These are phyloP conservation scores for Emmelina monodactyla DNA, from an alignment of 2,888 invertebrate species.

Conservation along the genomic window DNA sequence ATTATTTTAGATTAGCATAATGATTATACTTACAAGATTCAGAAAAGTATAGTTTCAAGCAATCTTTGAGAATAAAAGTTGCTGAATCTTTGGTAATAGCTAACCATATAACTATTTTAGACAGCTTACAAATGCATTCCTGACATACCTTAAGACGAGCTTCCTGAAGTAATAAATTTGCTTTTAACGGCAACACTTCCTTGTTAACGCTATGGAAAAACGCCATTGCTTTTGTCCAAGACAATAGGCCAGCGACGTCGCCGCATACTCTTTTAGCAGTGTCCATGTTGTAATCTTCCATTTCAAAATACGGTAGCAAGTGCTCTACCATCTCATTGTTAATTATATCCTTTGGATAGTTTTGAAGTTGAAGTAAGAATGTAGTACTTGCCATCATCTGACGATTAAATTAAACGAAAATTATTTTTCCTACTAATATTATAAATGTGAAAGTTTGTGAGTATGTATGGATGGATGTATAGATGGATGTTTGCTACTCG, in stretches of 20 bases:
- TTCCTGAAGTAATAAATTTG: constrained; percentile 90
- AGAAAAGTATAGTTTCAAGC: too few relatives aligned
- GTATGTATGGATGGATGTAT: too few relatives aligned
- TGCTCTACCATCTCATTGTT: constrained; percentile 98
- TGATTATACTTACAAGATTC: too few relatives aligned
- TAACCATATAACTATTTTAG: too few relatives aligned
- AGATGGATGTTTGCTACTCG: too few relatives aligned
- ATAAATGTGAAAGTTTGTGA: too few relatives aligned
- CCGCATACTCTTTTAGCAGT: constrained; percentile 95
- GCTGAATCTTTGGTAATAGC: too few relatives aligned
- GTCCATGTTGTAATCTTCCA: constrained; percentile 98
- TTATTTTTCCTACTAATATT: too few relatives aligned
- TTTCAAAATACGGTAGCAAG: constrained; percentile 87
- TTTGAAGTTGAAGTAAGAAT: constrained; percentile 89
- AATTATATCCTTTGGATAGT: constrained; percentile 95
- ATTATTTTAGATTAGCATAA: not conserved
- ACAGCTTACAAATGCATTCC: too few relatives aligned
- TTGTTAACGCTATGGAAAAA: constrained; percentile 96
- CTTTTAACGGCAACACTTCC: constrained; percentile 93
- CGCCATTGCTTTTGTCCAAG: constrained; percentile 97
- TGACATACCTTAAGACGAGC: constrained; percentile 74
- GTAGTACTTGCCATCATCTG: constrained; percentile 96
- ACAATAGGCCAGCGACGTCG: constrained; percentile 92
- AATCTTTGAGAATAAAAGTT: too few relatives aligned
- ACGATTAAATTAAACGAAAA: too few relatives aligned